phyloP scores from a whole-genome alignment of 2,888 invertebrate species.

The Chrysolina oricalcia region DNA sequence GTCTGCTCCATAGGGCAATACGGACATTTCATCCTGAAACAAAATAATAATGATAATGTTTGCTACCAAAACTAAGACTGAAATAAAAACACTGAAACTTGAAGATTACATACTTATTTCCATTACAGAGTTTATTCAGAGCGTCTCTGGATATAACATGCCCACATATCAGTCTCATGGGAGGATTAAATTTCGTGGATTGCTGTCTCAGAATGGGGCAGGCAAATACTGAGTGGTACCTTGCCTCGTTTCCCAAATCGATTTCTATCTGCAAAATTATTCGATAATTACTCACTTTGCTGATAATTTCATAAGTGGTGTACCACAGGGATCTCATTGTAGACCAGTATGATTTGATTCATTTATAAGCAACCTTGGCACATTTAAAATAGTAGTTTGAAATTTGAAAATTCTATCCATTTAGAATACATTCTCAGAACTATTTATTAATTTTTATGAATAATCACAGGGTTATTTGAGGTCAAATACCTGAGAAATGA shows the following conservation, averaged over 20 bases:
- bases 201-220: constrained; percentile 98
- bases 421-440: too few relatives aligned
- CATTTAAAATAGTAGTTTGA: too few relatives aligned
- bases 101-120: constrained; percentile 84
- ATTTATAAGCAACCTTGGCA: too few relatives aligned
- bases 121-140: constrained; percentile 93
- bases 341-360: too few relatives aligned
- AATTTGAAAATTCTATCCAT: too few relatives aligned
- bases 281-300: constrained; percentile 30
- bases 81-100: constrained; percentile 8
- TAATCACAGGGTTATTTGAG: too few relatives aligned
- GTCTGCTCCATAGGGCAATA: constrained; percentile 98
- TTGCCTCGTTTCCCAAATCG: constrained; percentile 90
- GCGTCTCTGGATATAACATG: constrained; percentile 99
- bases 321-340: too few relatives aligned
- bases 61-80: not conserved
- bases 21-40: constrained; percentile 93
- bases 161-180: constrained; percentile 96
- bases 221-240: constrained; percentile 98
- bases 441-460: too few relatives aligned
- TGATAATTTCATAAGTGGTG: too few relatives aligned
- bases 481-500: too few relatives aligned
- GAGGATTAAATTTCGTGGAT: constrained; percentile 96
- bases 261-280: constrained; percentile 87
- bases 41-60: constrained; percentile 42